Evolutionary conservation across 2,113 vertebrate species (phyloP).

Genomic region (Microcebus murinus): DNA sequence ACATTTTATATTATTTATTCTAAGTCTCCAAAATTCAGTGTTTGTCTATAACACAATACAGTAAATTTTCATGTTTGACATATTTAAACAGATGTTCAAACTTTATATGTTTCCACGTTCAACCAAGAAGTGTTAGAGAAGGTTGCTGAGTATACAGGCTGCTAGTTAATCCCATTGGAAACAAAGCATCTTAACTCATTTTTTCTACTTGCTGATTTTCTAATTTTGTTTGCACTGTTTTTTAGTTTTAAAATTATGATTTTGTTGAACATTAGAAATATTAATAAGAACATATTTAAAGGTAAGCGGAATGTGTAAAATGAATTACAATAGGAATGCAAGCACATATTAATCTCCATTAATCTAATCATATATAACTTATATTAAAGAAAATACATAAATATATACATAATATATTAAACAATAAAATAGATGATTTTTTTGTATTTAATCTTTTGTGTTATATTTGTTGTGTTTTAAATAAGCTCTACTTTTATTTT

Average conservation of each 20-base stretch:
- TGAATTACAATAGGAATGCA: neutral
- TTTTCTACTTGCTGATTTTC: neutral
- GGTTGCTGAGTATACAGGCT: fast-evolving
- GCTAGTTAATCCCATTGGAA: neutral
- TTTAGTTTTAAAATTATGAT: constrained; percentile 9
- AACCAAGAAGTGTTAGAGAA: neutral
- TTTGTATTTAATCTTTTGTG: constrained; percentile 32
- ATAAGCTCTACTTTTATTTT: constrained; percentile 56
- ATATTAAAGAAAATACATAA: neutral
- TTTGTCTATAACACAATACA: neutral
- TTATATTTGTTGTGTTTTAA: neutral
- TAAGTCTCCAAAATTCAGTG: too few species aligned
- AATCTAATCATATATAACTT: neutral
- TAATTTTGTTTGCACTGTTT: neutral
- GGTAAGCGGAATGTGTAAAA: neutral
- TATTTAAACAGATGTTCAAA: neutral
- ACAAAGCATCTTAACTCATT: neutral
- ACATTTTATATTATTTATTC: too few species aligned
- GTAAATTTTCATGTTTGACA: neutral
- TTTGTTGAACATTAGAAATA: neutral
- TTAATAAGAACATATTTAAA: neutral
- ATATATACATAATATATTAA: neutral
- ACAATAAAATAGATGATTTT: neutral
- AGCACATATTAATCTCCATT: neutral
- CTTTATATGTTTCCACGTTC: neutral